A percentile compares a stretch with the other conserved stretches of the same genome.
Conservation (phyloP, 1,140 invertebrate genomes). For the honey bee (Apis mellifera) region Amel_HAv3.1 CM009931.2:23219001-23219500, state of each 20-base stretch:
- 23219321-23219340: slow-evolving; percentile 40
- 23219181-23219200: not conserved
- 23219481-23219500: slow-evolving; percentile 39
- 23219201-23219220: not conserved
- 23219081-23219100: slow-evolving; percentile 29
- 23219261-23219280: too few relatives aligned
- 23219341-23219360: not conserved
- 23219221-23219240: not conserved
- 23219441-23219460: slow-evolving; percentile 59
- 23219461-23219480: slow-evolving; percentile 62
- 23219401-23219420: slow-evolving; percentile 70
- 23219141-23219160: slow-evolving; percentile 41
- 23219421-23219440: slow-evolving; percentile 57
- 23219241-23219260: too few relatives aligned
- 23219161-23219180: not conserved
- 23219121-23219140: slow-evolving; percentile 57
- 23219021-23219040: slow-evolving; percentile 33
- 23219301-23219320: slow-evolving; percentile 32
- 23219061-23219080: slow-evolving; percentile 46
- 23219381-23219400: slow-evolving; percentile 53
- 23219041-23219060: slow-evolving; percentile 54
- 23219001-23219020: slow-evolving; percentile 66
- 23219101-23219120: slow-evolving; percentile 31
- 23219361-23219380: slow-evolving; percentile 38
- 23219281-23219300: not conserved